Evolutionary conservation across 2,797 vertebrate genomes (phyloP).

Genomic region (Somateria mollissima): DNA sequence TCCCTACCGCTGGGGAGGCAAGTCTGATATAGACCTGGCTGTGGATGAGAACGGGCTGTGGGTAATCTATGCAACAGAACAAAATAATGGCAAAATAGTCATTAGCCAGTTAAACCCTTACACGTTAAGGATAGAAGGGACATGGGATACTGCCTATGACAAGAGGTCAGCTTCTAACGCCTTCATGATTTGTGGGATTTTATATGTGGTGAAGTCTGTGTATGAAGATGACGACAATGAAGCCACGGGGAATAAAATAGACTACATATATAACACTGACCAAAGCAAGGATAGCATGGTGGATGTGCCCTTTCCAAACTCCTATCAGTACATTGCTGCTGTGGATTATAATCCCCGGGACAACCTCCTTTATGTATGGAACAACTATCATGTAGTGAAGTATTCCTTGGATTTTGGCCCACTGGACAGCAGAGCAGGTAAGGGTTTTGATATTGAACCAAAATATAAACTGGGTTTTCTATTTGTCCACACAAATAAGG

Average conservation of each 20-base stretch:
- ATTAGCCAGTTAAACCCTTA: conserved; percentile 98
- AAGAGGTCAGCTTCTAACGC: conserved; percentile 98
- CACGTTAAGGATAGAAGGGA: conserved; percentile 94
- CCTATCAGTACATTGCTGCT: conserved; percentile 98
- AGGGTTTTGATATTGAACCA: background rate
- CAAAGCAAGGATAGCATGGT: conserved; percentile 94
- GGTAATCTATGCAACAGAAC: conserved; percentile 99
- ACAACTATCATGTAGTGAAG: conserved; percentile 98
- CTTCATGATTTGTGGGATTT: conserved; percentile 99
- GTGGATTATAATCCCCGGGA: conserved; percentile 99
- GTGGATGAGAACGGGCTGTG: conserved; percentile 98
- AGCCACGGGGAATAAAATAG: conserved; percentile 99
- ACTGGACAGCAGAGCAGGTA: conserved; percentile 93
- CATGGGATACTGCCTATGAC: conserved; percentile 98
- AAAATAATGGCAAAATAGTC: conserved; percentile 97
- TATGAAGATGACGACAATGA: conserved; percentile 99
- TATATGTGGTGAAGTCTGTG: conserved; percentile 96
- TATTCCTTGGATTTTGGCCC: conserved; percentile 97
- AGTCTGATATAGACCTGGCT: conserved; percentile 96
- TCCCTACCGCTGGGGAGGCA: conserved; percentile 98
- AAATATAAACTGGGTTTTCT: background rate
- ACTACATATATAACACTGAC: conserved; percentile 98
- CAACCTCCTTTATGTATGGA: conserved; percentile 99
- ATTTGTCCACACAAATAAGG: background rate
- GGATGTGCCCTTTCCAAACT: conserved; percentile 97